These are phyloP conservation scores for Palythoa heliodiscus DNA, from an alignment of 92 coral and sea anemone species.

Conservation along the genomic window DNA sequence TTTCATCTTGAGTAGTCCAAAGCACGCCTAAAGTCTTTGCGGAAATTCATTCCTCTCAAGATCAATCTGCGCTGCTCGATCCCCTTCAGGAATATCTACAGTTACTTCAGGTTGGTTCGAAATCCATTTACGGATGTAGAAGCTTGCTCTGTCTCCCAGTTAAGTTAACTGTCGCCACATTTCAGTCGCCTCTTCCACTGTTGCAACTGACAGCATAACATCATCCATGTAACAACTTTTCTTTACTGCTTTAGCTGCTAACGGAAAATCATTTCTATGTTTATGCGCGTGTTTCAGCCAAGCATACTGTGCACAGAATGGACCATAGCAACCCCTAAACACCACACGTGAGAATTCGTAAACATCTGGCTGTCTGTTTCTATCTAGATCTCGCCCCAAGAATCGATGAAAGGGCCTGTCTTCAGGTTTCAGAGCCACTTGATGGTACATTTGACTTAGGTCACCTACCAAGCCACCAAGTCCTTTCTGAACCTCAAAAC, in stretches of 20 bases:
- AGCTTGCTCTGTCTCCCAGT: slow-evolving; percentile 27
- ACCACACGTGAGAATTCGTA: slow-evolving; percentile 61
- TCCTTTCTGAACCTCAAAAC: neutral
- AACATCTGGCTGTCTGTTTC: slow-evolving; percentile 49
- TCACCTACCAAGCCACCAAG: neutral
- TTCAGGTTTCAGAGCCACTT: neutral
- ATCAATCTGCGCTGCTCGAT: neutral
- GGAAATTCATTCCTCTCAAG: neutral
- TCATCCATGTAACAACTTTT: neutral
- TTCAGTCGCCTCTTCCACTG: neutral
- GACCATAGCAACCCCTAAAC: slow-evolving; percentile 75
- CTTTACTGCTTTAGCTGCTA: slow-evolving; percentile 41
- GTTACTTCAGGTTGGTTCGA: slow-evolving; percentile 22
- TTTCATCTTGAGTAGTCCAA: neutral
- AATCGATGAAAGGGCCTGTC: slow-evolving; percentile 52
- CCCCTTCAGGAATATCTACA: too few species aligned
- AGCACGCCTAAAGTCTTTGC: neutral
- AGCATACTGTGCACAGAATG: slow-evolving; percentile 56
- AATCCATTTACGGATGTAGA: slow-evolving; percentile 2
- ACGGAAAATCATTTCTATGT: slow-evolving; percentile 5
- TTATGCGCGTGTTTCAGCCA: slow-evolving; percentile 55
- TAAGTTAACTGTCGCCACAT: too few species aligned
- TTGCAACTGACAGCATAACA: neutral
- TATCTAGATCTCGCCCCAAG: slow-evolving; percentile 55
- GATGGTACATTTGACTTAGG: neutral